These are phyloP conservation scores for Brachypteracias leptosomus DNA, from an alignment of 2,113 vertebrate genomes.

Conservation along the genomic window DNA sequence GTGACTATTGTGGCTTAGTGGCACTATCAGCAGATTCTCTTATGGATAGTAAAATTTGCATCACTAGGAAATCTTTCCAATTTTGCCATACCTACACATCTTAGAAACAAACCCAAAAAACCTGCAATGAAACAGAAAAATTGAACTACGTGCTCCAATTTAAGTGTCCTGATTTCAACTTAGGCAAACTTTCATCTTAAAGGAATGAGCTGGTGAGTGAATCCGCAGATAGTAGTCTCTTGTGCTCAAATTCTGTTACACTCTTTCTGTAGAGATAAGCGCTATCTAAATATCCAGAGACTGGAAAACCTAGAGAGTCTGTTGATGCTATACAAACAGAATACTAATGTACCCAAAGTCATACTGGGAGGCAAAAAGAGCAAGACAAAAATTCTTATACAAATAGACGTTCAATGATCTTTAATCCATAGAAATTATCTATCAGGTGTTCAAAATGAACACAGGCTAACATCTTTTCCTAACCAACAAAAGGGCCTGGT, in stretches of 20 bases:
- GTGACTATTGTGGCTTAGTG: not conserved
- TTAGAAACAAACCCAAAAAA: not conserved
- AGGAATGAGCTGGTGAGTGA: not conserved
- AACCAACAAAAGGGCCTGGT: not conserved
- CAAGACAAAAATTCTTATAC: not conserved
- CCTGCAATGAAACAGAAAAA: not conserved
- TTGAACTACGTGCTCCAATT: not conserved
- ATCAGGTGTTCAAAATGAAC: not conserved
- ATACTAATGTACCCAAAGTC: not conserved
- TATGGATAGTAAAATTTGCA: not conserved
- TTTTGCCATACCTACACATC: not conserved
- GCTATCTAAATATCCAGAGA: not conserved
- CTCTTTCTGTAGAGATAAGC: not conserved
- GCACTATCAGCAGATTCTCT: not conserved
- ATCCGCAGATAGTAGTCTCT: not conserved
- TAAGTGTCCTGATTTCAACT: not conserved
- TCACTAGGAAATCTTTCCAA: not conserved
- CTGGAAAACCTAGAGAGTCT: not conserved
- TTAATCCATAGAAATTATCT: not conserved
- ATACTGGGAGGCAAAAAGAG: not conserved
- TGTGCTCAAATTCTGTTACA: not conserved
- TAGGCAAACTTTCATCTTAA: not conserved
- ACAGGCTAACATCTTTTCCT: not conserved
- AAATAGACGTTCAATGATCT: not conserved
- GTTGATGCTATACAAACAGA: not conserved